A percentile compares a stretch with the other conserved stretches of the same genome.
These are phyloP conservation scores for Elgaria multicarinata DNA, from an alignment of 2,113 vertebrate species.

Conservation along the genomic window DNA sequence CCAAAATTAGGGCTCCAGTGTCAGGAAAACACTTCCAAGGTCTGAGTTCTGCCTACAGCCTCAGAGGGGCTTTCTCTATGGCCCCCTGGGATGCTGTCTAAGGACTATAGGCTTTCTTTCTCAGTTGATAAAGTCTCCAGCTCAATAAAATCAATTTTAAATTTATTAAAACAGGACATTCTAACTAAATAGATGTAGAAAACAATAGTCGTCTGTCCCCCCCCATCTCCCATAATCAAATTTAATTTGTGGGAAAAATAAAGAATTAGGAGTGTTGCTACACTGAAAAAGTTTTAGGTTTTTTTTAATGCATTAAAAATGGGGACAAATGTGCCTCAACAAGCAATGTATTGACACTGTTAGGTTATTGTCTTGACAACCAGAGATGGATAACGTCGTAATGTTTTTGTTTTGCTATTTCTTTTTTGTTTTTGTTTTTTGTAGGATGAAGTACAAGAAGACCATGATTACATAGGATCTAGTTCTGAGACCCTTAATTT, in stretches of 20 bases:
- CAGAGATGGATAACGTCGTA: not conserved
- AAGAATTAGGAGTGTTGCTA: not conserved
- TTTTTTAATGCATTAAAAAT: too few species aligned
- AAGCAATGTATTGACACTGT: not conserved
- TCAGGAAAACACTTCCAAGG: too few species aligned
- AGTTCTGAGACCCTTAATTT: constrained; percentile 78
- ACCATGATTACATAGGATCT: constrained; percentile 57
- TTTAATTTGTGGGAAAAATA: not conserved
- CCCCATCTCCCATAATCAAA: not conserved
- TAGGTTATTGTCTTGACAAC: not conserved
- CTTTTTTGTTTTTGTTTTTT: constrained; percentile 49
- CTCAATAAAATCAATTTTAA: too few species aligned
- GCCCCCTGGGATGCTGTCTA: too few species aligned
- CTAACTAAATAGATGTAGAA: not conserved
- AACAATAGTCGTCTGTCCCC: not conserved
- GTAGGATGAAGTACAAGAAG: constrained; percentile 61
- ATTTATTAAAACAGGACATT: not conserved
- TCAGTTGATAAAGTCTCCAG: not conserved
- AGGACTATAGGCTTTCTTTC: too few species aligned
- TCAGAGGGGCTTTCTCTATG: too few species aligned
- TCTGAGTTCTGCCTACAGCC: too few species aligned
- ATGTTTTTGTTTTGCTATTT: constrained; percentile 34
- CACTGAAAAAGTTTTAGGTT: too few species aligned
- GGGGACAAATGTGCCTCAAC: not conserved
- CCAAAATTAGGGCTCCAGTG: too few species aligned